Conservation (phyloP, 2,797 vertebrate species). For the Rhodeus uyekii region DNA sequence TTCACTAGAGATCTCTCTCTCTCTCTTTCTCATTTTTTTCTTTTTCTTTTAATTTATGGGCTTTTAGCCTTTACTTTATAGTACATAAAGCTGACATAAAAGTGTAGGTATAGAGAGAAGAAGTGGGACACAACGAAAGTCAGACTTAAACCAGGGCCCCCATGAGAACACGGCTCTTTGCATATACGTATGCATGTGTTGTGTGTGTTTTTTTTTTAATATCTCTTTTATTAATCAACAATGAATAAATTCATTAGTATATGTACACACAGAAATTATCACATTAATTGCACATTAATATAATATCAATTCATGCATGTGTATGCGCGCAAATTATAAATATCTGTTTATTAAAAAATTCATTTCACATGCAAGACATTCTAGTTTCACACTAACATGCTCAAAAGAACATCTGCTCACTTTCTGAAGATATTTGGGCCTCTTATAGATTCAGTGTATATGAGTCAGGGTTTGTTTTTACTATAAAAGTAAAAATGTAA, state of each 20-base stretch:
- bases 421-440: conserved; percentile 32
- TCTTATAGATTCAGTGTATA: conserved; percentile 19
- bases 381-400: conserved; percentile 16
- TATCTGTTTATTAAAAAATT: background rate
- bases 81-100: conserved; percentile 10
- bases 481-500: background rate
- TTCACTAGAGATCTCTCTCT: conserved; percentile 4
- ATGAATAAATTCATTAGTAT: background rate
- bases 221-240: background rate
- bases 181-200: background rate
- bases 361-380: background rate
- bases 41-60: conserved; percentile 17
- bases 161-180: background rate
- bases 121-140: background rate
- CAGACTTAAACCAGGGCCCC: background rate
- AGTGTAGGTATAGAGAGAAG: background rate
- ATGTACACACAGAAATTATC: background rate
- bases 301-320: background rate
- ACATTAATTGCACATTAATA: background rate
- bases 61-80: conserved; percentile 27
- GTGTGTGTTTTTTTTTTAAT: background rate
- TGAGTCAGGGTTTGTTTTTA: conserved; percentile 5
- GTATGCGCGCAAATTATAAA: background rate
- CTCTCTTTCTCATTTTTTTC: background rate
- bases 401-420: conserved; percentile 32